A percentile compares a stretch with the other conserved stretches of the same genome.
These are phyloP conservation scores for Zoanthus sansibaricus DNA, from an alignment of 92 coral and sea anemone genomes.

Conservation along the genomic window DNA sequence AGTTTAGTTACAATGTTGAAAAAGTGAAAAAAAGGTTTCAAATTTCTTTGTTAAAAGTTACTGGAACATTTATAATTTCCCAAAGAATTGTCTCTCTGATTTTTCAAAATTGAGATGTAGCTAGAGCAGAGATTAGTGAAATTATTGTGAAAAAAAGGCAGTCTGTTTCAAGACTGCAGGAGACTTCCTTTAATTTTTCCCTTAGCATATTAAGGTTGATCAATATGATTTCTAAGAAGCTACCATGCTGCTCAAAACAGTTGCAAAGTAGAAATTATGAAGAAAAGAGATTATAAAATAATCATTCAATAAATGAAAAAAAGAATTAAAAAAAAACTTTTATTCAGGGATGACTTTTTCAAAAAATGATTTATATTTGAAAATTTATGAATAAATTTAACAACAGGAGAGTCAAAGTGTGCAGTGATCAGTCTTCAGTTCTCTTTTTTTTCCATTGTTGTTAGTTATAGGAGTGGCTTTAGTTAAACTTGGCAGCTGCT, in stretches of 20 bases:
- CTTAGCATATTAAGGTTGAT: slow-evolving; percentile 6
- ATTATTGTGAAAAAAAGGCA: not conserved
- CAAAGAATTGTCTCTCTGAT: not conserved
- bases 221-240: slow-evolving; percentile 3
- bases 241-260: slow-evolving; percentile 1
- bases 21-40: no score
- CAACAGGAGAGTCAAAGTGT: no score
- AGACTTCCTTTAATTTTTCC: slow-evolving; percentile 2
- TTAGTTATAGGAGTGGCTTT: slow-evolving; percentile 1
- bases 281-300: no score
- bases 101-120: not conserved
- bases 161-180: slow-evolving; percentile 26
- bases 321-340: no score
- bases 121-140: not conserved
- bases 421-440: no score
- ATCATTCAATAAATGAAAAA: no score
- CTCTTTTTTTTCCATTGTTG: not conserved
- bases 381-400: no score
- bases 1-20: no score
- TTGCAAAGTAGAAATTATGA: not conserved
- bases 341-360: no score
- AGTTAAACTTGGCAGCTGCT: not conserved
- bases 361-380: no score
- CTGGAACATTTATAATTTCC: not conserved
- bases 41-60: not conserved